Percentiles rank a stretch among this genome's conserved stretches.
Evolutionary conservation across 2,113 vertebrate species (phyloP).

Genomic region (Mungos mungo): DNA sequence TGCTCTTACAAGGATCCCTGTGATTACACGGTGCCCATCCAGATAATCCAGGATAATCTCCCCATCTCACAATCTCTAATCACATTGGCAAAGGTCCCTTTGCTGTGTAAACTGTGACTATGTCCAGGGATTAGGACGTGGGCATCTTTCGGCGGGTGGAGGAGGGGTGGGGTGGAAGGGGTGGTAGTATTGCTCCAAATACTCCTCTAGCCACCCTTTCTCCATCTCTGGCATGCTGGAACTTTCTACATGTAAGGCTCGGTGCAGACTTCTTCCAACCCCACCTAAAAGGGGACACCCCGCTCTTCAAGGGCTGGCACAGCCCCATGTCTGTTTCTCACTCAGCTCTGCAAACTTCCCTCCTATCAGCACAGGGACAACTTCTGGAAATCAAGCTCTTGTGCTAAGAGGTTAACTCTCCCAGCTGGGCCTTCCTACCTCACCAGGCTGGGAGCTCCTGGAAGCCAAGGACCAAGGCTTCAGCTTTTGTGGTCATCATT

Average conservation of each 20-base stretch:
- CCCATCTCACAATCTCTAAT: neutral
- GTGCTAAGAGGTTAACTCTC: neutral
- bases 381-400: neutral
- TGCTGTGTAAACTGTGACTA: neutral
- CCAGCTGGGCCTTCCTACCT: neutral
- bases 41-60: neutral
- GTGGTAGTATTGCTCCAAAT: neutral
- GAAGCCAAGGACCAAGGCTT: neutral
- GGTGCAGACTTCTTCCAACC: neutral
- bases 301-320: neutral
- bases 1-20: neutral
- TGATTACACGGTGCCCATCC: neutral
- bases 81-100: neutral
- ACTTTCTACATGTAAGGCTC: neutral
- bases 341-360: rapidly evolving
- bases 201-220: no score
- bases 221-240: neutral
- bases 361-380: neutral
- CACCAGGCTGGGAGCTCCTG: neutral
- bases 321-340: neutral
- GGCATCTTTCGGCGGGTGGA: neutral
- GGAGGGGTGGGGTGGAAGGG: neutral
- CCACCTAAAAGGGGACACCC: neutral
- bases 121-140: neutral
- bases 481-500: neutral